Base-by-base conservation (phyloP, 2,888 invertebrate species). In the Drosophila pseudotalamancana region DNA sequence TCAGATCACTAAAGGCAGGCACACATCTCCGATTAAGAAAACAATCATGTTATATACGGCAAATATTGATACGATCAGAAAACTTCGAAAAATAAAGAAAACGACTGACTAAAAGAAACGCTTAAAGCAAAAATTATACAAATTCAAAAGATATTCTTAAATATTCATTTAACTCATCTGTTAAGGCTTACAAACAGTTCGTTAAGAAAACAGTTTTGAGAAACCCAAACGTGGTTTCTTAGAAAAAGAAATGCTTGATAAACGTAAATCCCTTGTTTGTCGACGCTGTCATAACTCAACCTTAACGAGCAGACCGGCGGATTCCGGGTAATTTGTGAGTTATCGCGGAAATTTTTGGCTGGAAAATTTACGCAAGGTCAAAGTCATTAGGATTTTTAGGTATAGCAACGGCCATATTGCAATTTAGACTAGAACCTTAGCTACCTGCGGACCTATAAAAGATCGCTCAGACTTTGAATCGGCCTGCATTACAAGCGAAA, bases 391-490 rank as follows among this genome's bases (percentile, higher is more conserved):
- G 55, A 55, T 29, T 12, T 29, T 5, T 12, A n/a, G n/a, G 23
- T 4, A n/a, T 6, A 32, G 16, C 37, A 4, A n/a, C 16, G 2
- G n/a, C 8, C 19, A 39, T 48, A 14, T 16, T 25, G 23, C 29
- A 16, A 27, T 8, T 42, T 46, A 6, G 32, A 31, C 3, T 18
- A 11, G 6, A 27, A 25, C 12, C 12, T 42, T 1, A 34, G 1
- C 67, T 81, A 84, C 80, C 82, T 81, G 71, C 3, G 1, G 16
- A 3, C 14, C 56, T 81, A 81, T 84, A 84, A 54, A 80, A 84
- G 46, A n/a, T 29, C 14, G 0, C 34, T 18, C 14, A 37, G 11
- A 6, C 35, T 25, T 12, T 3, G 23, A 43, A 42, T 71, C 73
- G 68, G 67, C 40, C 80, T 81, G 80, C 85, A 81, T 73, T 81